Evolutionary conservation across 2,888 invertebrate species (phyloP), one percentile per base, ranked within the genome.

Genomic region (Diogma glabrata): DNA sequence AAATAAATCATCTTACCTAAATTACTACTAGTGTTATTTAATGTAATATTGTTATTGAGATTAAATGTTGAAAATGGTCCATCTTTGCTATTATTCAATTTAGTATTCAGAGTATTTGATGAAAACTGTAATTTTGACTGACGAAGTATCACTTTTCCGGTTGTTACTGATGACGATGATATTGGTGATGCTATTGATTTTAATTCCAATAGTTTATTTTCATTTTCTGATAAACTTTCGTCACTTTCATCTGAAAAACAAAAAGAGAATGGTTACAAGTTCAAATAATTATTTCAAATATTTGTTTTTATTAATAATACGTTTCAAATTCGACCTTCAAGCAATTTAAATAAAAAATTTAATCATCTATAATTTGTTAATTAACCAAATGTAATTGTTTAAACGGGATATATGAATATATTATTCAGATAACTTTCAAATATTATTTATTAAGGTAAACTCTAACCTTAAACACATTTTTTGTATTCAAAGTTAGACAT

Each of bases 111-210:
- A 7, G 9, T 7, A 16, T 22, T 46, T 9, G 46, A 26, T 10
- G 24, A 46, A 52, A 68, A 65, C 54, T 67, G 67, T 50, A 69
- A 53, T 4, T 66, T 65, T 3, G 69, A 64, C 52, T 67, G 63
- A 8, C 69, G 59, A 51, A 69, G 55, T 46, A 70, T 63, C 55
- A 66, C 63, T 59, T 60, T 63, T 2, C 17, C 16, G 9, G 43
- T 3, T 12, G 49, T 28, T 30, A 23, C n/a, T 5, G 23, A 14
- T 22, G 20, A 2, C 12, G 43, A 22, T 20, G 6, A 7, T 16
- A 26, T 14, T 16, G 43, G n/a, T 17, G 49, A 36, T 19, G 40
- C 20, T 10, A 10, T 16, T 4, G n/a, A n/a, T n/a, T n/a, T n/a
- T n/a, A n/a, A n/a, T 22, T 46, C 49, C 24, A 38, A 36, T 51